Evolutionary conservation across 2,113 vertebrate species (phyloP).

Genomic region (Paratilapia polleni): DNA sequence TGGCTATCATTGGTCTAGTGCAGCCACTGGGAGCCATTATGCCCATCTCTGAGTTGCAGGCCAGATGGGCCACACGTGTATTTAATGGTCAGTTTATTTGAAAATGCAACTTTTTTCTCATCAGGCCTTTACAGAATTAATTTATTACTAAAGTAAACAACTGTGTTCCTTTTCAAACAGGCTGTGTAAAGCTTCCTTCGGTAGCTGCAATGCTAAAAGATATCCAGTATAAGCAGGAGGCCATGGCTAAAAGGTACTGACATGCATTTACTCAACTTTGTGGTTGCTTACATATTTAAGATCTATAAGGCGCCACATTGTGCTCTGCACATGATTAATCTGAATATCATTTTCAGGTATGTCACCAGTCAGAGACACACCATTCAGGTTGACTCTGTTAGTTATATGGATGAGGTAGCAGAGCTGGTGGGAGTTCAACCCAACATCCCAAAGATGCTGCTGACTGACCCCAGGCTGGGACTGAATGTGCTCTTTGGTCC

Average conservation of each 20-base stretch:
- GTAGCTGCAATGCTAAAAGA: conserved; percentile 81
- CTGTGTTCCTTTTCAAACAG: conserved; percentile 56
- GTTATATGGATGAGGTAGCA: conserved; percentile 87
- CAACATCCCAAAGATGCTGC: conserved; percentile 74
- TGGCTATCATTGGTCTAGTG: conserved; percentile 89
- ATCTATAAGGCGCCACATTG: neutral
- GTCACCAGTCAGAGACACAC: conserved; percentile 85
- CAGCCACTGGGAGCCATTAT: conserved; percentile 93
- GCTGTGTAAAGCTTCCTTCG: conserved; percentile 79
- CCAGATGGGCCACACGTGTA: conserved; percentile 86
- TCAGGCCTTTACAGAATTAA: neutral
- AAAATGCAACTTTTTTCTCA: too few relatives aligned
- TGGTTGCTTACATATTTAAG: neutral
- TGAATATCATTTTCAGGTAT: conserved; percentile 82
- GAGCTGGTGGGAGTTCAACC: conserved; percentile 80
- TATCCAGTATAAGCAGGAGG: conserved; percentile 77
- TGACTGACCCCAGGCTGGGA: conserved; percentile 85
- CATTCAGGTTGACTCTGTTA: conserved; percentile 84
- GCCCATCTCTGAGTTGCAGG: conserved; percentile 91
- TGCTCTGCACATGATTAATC: neutral
- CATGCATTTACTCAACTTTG: neutral
- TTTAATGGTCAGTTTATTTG: too few relatives aligned
- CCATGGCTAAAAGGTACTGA: conserved; percentile 79
- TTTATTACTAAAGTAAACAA: neutral
- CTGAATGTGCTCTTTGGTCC: conserved; percentile 85